Base-by-base conservation (phyloP, 2,113 vertebrate species). In the Antechinus flavipes region DNA sequence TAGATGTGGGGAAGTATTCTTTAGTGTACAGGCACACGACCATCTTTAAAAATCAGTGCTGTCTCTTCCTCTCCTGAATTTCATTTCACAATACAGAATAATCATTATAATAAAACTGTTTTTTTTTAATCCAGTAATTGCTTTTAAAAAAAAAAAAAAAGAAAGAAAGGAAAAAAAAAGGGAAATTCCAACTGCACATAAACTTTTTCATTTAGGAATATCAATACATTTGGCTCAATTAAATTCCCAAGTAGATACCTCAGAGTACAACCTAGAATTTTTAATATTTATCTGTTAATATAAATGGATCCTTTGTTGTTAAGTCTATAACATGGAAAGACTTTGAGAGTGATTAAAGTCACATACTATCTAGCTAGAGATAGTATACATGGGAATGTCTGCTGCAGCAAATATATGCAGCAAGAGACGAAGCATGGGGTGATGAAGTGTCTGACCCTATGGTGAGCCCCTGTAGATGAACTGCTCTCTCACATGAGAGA, bases 11-110 rank as follows among this genome's bases (percentile, higher is more conserved):
- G 68, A 98, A 98, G 96, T 91, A 93, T 95, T 97, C 95, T 97
- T 97, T 93, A 96, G 93, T 96, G 96, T 56, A 96, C 24, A 95
- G 95, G 95, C 53, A 94, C 92, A 95, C 55, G 93, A 93, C 58
- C 93, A 96, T 96, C 91, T 96, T 94, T 97, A 98, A 97, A 93
- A 97, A 96, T 95, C 96, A 95, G 91, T 94, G 95, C 96, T 98
- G 91, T 98, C 91, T 89, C 50, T 95, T 98, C 94, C 91, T 95
- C 97, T 98, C 95, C 96, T 98, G 98, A 35, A 95, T 97, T 98
- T 97, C 95, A 98, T 98, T 98, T 98, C 96, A 93, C 46, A 96
- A 96, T 0, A 11, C 96, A 98, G 90, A 97, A 53, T 93, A 97
- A 97, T 95, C 94, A 97, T 98, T 97, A 49, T 47, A 56, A 84